Evolutionary conservation across 2,113 vertebrate genomes (phyloP).

Genomic region (Aspiorhynchus laticeps): DNA sequence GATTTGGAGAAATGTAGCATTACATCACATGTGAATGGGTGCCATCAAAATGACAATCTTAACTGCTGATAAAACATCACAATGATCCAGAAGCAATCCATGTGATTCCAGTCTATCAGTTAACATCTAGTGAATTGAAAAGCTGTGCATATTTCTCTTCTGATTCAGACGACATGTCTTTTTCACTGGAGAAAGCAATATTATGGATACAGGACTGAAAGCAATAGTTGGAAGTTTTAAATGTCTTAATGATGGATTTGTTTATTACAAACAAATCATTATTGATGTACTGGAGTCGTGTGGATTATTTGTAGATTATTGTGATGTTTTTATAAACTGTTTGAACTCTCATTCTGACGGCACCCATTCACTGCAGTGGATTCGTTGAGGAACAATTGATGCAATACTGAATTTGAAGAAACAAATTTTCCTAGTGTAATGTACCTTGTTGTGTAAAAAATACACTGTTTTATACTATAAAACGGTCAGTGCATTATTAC

Average conservation of each 20-base stretch:
- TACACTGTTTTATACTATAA: neutral
- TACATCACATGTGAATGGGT: no score
- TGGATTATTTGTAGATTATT: no score
- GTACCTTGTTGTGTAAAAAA: neutral
- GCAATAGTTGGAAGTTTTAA: neutral
- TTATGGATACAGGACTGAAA: neutral
- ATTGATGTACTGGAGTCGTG: no score
- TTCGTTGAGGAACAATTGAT: no score
- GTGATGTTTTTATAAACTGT: no score
- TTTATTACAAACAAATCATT: no score
- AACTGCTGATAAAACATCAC: neutral
- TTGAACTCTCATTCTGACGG: no score
- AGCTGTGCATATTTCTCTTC: neutral
- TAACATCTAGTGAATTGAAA: no score
- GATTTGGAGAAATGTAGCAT: no score
- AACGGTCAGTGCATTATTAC: neutral
- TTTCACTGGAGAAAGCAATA: neutral
- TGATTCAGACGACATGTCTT: neutral
- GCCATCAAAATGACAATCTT: no score
- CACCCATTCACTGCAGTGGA: neutral
- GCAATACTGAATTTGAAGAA: no score
- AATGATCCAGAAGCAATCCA: neutral
- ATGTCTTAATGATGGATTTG: neutral
- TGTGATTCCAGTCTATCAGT: no score
- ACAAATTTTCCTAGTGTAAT: neutral